Conservation (phyloP, 2,888 invertebrate genomes). For the Macaria liturata region DNA sequence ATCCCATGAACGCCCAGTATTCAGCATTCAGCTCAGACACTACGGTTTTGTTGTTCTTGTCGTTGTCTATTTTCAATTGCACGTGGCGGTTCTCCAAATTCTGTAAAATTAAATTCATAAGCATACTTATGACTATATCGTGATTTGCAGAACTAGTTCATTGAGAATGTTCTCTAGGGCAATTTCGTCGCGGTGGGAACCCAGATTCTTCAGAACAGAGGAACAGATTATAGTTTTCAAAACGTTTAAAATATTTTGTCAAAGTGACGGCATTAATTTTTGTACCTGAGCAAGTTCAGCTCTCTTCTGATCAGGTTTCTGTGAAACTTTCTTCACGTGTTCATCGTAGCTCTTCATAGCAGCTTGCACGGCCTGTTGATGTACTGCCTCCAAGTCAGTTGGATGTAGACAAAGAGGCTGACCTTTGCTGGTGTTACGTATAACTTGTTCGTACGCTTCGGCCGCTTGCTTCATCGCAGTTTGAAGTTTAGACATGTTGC, state of each 20-base stretch:
- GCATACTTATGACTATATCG: no score
- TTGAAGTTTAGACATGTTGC: constrained; percentile 17
- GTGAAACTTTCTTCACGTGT: constrained; percentile 9
- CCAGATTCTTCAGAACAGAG: no score
- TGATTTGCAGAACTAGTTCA: no score
- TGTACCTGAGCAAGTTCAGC: constrained; percentile 8
- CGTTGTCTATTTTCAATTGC: constrained; percentile 14
- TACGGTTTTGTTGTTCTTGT: constrained; percentile 11
- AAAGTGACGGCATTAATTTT: neutral
- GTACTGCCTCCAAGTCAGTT: constrained; percentile 13
- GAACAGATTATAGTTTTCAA: no score
- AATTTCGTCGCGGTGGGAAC: no score
- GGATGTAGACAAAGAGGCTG: constrained; percentile 16
- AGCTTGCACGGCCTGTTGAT: constrained; percentile 8
- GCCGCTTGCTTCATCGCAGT: constrained; percentile 4
- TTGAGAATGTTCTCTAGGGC: no score
- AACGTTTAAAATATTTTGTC: no score
- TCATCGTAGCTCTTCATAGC: constrained; percentile 14
- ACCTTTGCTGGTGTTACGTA: constrained; percentile 6
- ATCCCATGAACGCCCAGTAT: constrained; percentile 19
- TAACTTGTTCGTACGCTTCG: constrained; percentile 8
- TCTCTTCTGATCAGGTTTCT: constrained; percentile 15
- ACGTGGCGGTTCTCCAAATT: constrained; percentile 4
- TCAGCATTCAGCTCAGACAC: constrained; percentile 15
- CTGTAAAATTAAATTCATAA: constrained; percentile 2